Base-by-base conservation (phyloP, 1,140 invertebrate species). In the Zelostemma sp. region DNA sequence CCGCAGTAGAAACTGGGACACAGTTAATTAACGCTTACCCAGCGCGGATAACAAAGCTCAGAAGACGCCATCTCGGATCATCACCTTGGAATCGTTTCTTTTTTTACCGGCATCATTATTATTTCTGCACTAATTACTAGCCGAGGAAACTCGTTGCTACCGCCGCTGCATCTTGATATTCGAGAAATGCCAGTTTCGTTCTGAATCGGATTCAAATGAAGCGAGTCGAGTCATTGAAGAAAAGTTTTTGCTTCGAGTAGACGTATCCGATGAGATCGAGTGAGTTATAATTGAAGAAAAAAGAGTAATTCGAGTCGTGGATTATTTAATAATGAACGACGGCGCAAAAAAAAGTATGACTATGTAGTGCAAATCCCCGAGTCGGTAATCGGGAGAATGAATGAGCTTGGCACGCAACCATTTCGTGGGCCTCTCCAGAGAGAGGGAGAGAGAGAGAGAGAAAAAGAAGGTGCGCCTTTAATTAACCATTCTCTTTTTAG, bases 401-500 rank as follows among this genome's bases (percentile, higher is more conserved):
- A 47, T 47, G 50, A 54, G 17, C 40, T 45, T 38, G 16, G 43
- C 11, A 33, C 40, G 31, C 48, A 18, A 25, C 43, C 28, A 12
- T 21, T 6, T 48, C 11, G 18, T 21, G 17, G 12, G 14, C 6
- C 18, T 12, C 18, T 3, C 4, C 0, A 11, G 17, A 9, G 41
- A 15, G 17, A 17, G 1, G 8, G 18, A 12, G 28, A 41, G 56
- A 50, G 51, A 54, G 48, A 53, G 56, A 58, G 53, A 59, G n/a
- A n/a, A n/a, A 19, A 47, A 46, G 15, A 46, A 28, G 46, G 19
- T 17, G 25, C 53, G 60, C 62, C 53, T 73, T 68, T 73, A 75
- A 77, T 76, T 76, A 76, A 64, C 48, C 43, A 67, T 58, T 51
- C 70, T 61, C 70, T 61, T 74, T 77, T 25, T 53, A 19, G 57